Conservation (phyloP, 2,888 invertebrate species). For the Parasteatoda lunata region DNA sequence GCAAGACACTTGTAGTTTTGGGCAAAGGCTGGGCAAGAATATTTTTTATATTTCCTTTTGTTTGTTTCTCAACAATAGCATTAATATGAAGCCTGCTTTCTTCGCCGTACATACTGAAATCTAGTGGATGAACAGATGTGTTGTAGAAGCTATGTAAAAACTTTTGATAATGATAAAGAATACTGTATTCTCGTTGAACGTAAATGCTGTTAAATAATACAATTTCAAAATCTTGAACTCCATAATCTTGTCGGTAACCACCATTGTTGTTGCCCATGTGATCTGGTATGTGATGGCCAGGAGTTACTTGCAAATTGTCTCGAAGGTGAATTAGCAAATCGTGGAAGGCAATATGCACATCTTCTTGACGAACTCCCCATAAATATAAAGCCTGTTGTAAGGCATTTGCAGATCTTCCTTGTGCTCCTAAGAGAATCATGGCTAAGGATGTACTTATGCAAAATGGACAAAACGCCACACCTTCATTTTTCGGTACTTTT, state of each 20-base stretch:
- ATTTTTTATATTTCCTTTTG: conserved; percentile 69
- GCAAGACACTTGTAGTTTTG: conserved; percentile 70
- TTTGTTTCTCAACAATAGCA: conserved; percentile 70
- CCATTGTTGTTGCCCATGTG: conserved; percentile 44
- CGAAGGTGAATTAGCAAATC: conserved; percentile 70
- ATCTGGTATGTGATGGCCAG: conserved; percentile 63
- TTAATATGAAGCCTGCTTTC: conserved; percentile 71
- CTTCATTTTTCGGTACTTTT: conserved; percentile 67
- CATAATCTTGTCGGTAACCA: conserved; percentile 59
- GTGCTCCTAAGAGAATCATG: conserved; percentile 70
- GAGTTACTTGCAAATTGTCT: conserved; percentile 67
- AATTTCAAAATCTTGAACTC: conserved; percentile 67
- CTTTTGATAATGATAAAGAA: conserved; percentile 70
- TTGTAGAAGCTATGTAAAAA: conserved; percentile 70
- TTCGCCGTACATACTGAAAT: conserved; percentile 70
- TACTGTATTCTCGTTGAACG: conserved; percentile 70
- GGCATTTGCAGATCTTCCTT: conserved; percentile 68
- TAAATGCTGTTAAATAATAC: conserved; percentile 70
- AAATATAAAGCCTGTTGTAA: conserved; percentile 71
- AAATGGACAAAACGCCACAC: conserved; percentile 70
- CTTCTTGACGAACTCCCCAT: conserved; percentile 70
- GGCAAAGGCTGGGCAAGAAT: conserved; percentile 65
- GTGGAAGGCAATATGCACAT: conserved; percentile 70
- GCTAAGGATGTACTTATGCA: conserved; percentile 70
- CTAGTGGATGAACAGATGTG: conserved; percentile 70